Conservation (phyloP, 1,140 invertebrate genomes). For the Cheumatopsyche charites region DNA sequence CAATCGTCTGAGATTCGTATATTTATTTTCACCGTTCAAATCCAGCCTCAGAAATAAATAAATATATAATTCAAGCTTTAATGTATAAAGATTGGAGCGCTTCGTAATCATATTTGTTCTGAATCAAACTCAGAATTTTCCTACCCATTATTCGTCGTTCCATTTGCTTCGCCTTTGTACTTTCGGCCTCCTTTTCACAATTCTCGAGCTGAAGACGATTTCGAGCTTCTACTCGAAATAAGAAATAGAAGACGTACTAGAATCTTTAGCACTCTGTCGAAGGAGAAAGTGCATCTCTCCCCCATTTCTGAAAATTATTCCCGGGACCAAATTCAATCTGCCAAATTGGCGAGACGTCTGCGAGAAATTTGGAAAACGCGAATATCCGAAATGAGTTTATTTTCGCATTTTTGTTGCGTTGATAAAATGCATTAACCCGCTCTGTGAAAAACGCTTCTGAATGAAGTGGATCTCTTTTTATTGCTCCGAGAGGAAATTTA, state of each 20-base stretch:
- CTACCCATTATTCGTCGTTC: conserved; percentile 44
- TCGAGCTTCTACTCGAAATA: background rate
- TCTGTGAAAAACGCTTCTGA: too few relatives aligned
- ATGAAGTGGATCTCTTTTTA: too few relatives aligned
- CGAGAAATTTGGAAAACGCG: too few relatives aligned
- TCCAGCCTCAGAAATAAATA: too few relatives aligned
- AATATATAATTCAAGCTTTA: too few relatives aligned
- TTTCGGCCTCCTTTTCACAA: conserved; percentile 37
- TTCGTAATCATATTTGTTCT: conserved; percentile 46
- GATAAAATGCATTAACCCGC: too few relatives aligned
- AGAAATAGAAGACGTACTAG: background rate
- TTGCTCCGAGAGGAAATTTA: background rate
- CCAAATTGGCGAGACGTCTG: conserved; percentile 3
- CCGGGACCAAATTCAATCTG: background rate
- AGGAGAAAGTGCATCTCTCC: background rate
- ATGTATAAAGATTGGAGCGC: background rate
- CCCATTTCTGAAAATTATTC: background rate
- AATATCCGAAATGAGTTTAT: background rate
- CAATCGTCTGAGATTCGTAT: too few relatives aligned
- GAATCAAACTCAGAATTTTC: conserved; percentile 42
- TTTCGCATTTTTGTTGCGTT: background rate
- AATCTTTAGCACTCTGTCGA: background rate
- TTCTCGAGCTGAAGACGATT: background rate
- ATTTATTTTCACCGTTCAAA: too few relatives aligned
- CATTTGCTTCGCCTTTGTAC: conserved; percentile 20